Evolutionary conservation across 1,140 invertebrate species (phyloP), one percentile per base, ranked within the genome.

Genomic region (Caerostris extrusa): DNA sequence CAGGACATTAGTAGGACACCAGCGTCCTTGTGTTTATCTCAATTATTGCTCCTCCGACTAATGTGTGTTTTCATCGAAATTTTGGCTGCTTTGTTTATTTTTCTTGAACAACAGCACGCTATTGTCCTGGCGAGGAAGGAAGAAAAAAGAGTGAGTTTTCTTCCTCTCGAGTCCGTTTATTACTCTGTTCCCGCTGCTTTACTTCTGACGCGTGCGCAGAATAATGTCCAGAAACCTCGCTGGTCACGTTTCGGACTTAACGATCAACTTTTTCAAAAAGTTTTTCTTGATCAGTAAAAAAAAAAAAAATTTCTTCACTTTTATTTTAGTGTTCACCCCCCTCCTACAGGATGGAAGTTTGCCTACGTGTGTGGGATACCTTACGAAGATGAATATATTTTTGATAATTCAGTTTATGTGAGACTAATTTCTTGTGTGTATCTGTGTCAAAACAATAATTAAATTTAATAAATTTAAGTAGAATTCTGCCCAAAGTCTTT

Each of bases 51-150:
- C 57, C 88, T 90, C 77, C 88, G 61, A 90, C 67, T 90, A 71
- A n/a, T n/a, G 71, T 90, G 88, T 90, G 67, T 90, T 90, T 77
- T 77, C 88, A 90, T 90, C 88, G 88, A 77, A 90, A 90, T 90
- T 90, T 77, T 58, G 50, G 34, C 71, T 77, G 10, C 71, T 17
- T 88, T 67, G 6, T 55, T 67, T 34, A 1, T 53, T 67, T 2
- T 34, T 2, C 34, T 34, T 34, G 55, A 14, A 34, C 88, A 90
- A 17, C 12, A 67, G 34, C 3, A 17, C n/a, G 53, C 14, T 6
- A 50, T 53, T 53, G 61, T 88, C 34, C n/a, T 5, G 3, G 12
- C 4, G 17, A 14, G 55, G 12, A 6, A 56, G 82, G 19, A 12
- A 17, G 56, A 53, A 64, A 88, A 67, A 12, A 64, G 34, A 34